These are phyloP conservation scores for Syritta pipiens DNA, from an alignment of 2,888 invertebrate species.

Conservation along the genomic window DNA sequence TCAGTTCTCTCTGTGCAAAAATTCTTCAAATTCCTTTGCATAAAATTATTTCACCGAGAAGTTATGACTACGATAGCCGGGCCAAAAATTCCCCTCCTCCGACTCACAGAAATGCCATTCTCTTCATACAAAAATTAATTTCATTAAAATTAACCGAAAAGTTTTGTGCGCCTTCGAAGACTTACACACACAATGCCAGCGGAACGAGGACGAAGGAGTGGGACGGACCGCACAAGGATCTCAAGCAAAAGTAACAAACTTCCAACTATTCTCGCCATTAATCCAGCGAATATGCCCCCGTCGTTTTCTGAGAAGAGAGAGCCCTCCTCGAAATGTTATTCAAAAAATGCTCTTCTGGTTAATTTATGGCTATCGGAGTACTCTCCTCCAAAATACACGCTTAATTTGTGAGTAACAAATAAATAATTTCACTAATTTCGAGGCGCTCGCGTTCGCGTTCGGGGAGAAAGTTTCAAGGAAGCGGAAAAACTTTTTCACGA, in stretches of 20 bases:
- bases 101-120: conserved; percentile 29
- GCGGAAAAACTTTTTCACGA: conserved; percentile 24
- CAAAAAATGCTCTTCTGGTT: conserved; percentile 46
- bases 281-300: conserved; percentile 52
- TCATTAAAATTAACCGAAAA: conserved; percentile 59
- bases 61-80: conserved; percentile 17
- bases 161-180: no score
- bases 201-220: conserved; percentile 5
- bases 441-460: conserved; percentile 27
- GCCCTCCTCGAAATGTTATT: conserved; percentile 14
- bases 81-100: not conserved
- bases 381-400: conserved; percentile 44
- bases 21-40: conserved; percentile 1
- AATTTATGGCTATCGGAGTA: conserved; percentile 59
- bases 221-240: no score
- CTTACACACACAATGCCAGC: not conserved
- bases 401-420: conserved; percentile 64
- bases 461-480: conserved; percentile 48
- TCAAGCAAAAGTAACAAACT: conserved; percentile 50
- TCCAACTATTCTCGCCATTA: conserved; percentile 56
- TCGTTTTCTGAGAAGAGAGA: no score
- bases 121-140: conserved; percentile 53
- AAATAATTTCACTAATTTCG: conserved; percentile 64
- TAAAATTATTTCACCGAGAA: conserved; percentile 10
- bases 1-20: not conserved